Conservation (phyloP, 2,113 vertebrate species). For the Parus major region DNA sequence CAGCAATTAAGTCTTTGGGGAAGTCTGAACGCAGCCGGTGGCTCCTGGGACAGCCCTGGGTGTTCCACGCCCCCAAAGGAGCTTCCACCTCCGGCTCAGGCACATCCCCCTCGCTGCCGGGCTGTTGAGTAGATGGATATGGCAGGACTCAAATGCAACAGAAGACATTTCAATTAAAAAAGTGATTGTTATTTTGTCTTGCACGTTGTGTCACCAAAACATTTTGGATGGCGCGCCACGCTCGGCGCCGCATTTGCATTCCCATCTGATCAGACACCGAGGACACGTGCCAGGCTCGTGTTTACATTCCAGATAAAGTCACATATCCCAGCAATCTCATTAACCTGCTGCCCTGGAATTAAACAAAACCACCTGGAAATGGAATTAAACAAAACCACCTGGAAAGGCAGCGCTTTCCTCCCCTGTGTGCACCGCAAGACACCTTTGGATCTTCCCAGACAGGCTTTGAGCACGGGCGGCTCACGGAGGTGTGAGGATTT, state of each 20-base stretch:
- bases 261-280: constrained; percentile 50
- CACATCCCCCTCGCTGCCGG: background rate
- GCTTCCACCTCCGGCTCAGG: background rate
- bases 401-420: background rate
- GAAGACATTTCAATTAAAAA: constrained; percentile 17
- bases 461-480: background rate
- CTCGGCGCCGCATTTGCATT: constrained; percentile 16
- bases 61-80: background rate
- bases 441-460: background rate
- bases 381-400: constrained; percentile 53
- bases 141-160: background rate
- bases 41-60: background rate
- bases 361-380: constrained; percentile 51
- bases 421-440: accelerated
- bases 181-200: constrained; percentile 4
- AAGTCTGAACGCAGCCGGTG: accelerated
- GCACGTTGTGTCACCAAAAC: constrained; percentile 41
- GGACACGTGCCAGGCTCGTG: constrained; percentile 31
- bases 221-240: constrained; percentile 22
- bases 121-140: background rate
- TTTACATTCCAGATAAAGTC: constrained; percentile 54
- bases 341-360: constrained; percentile 56
- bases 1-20: background rate
- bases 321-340: constrained; percentile 45
- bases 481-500: background rate